Evolutionary conservation across 2,113 vertebrate genomes (phyloP).

Genomic region (Takifugu bimaculatus): DNA sequence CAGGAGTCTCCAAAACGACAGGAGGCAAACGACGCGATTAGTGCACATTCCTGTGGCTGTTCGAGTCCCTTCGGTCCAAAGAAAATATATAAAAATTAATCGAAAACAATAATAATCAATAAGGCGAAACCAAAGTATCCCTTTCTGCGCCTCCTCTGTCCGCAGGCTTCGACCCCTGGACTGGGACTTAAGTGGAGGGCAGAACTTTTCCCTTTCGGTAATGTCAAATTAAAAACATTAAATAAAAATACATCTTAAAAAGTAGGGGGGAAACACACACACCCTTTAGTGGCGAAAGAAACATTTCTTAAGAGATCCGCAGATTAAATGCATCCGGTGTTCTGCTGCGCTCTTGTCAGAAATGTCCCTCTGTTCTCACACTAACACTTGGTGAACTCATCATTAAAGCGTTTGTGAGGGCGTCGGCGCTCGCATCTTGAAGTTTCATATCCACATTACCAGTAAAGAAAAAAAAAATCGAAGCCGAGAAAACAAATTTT

Average conservation of each 20-base stretch:
- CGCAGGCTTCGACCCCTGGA: conserved; percentile 65
- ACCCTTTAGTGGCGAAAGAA: not conserved
- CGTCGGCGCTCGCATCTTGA: conserved; percentile 47
- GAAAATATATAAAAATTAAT: not conserved
- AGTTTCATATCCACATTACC: conserved; percentile 41
- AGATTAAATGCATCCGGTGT: conserved; percentile 11
- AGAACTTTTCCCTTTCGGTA: conserved; percentile 50
- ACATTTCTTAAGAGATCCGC: conserved; percentile 52
- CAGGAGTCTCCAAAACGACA: conserved; percentile 53
- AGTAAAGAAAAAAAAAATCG: not conserved
- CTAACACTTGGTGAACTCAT: conserved; percentile 49
- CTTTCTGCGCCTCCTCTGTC: conserved; percentile 51
- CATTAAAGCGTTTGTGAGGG: conserved; percentile 30
- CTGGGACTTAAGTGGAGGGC: conserved; percentile 34
- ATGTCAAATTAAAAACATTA: not conserved
- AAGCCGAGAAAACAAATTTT: not conserved
- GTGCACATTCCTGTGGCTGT: conserved; percentile 44
- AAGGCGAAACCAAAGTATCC: conserved; percentile 17
- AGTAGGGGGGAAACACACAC: no score
- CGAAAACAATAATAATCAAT: not conserved
- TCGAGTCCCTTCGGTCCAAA: conserved; percentile 28
- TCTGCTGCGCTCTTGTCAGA: conserved; percentile 18
- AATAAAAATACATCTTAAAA: not conserved
- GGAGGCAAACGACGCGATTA: conserved; percentile 23
- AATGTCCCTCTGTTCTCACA: conserved; percentile 36